Conservation (phyloP, 2,888 invertebrate genomes). For the Archaeoteleia sp. region DNA sequence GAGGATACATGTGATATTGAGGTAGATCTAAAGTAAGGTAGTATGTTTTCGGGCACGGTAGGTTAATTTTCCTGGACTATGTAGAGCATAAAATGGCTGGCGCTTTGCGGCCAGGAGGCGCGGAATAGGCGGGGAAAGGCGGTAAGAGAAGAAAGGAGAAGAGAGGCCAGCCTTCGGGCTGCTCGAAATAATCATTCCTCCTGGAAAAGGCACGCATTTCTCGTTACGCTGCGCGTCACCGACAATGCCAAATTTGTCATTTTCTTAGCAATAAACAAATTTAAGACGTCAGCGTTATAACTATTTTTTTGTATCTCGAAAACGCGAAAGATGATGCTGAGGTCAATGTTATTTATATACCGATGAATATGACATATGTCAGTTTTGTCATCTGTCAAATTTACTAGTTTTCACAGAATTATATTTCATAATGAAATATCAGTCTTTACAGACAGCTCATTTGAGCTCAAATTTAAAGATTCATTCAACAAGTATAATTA, state of each 20-base stretch:
- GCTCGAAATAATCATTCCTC: slow-evolving; percentile 64
- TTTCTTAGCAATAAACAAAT: slow-evolving; percentile 10
- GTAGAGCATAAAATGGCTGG: slow-evolving; percentile 72
- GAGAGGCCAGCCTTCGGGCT: slow-evolving; percentile 46
- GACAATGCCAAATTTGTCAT: slow-evolving; percentile 3
- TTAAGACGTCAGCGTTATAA: too few relatives aligned
- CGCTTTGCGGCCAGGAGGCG: slow-evolving; percentile 48
- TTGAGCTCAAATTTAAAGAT: too few relatives aligned
- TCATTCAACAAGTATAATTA: too few relatives aligned
- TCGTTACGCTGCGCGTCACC: slow-evolving; percentile 10
- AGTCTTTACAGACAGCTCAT: too few relatives aligned
- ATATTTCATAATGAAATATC: too few relatives aligned
- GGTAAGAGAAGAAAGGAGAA: slow-evolving; percentile 24
- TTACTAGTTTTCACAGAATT: too few relatives aligned
- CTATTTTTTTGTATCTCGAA: not conserved
- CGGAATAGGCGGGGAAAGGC: slow-evolving; percentile 27
- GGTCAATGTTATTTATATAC: too few relatives aligned
- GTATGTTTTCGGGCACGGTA: slow-evolving; percentile 71
- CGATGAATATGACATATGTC: too few relatives aligned
- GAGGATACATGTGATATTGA: slow-evolving; percentile 13
- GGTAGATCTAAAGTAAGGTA: slow-evolving; percentile 64
- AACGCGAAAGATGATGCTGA: too few relatives aligned
- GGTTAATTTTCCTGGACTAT: slow-evolving; percentile 67
- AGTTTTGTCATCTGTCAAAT: too few relatives aligned
- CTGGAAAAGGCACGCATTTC: slow-evolving; percentile 31